Base-by-base conservation (phyloP, 2,888 invertebrate species). In the Brenthis hecate region DNA sequence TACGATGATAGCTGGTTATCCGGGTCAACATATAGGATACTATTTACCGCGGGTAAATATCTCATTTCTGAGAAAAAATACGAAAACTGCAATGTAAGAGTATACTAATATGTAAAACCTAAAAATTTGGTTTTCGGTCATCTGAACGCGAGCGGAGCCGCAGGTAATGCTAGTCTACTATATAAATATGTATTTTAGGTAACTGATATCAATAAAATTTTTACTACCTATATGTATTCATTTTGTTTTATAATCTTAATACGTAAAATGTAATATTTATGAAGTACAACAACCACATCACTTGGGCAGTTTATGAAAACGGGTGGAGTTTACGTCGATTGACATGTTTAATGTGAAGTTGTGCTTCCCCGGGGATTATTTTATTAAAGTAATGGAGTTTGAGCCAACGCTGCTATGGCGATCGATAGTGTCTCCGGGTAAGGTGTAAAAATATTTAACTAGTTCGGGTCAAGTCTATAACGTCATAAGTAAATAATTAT, bases 371-470 rank as follows among this genome's bases (percentile, higher is more conserved):
- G 54, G 74, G 73, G 75, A 76, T 80, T 78, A 78, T 78, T 80
- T 79, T 77, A 82, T 81, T 80, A 81, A 76, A 78, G 79, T 81
- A 81, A 80, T 81, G 79, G 80, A 80, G 78, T 80, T 81, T 77
- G 68, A 71, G 73, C 62, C 69, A 73, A 67, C 77, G 76, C 72
- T 74, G 76, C 75, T 69, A 71, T 72, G 66, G 53, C 73, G 76
- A 80, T 80, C 81, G 77, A 80, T 79, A 76, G 70, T 65, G 48
- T 71, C 72, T 68, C 58, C 73, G 69, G 74, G 68, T 64, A 71
- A 75, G 73, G 78, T 78, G 79, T 70, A 76, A 78, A 80, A 83
- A 79, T 78, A 80, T 82, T 81, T 78, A 73, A 75, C 75, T 71
- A 69, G 69, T 68, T 67, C 68, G 58, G 65, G 67, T 69, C 66